Percentiles rank a stretch among this genome's conserved stretches.
Evolutionary conservation across 2,888 invertebrate genomes (phyloP).

Genomic region (Drosophila tripunctata): DNA sequence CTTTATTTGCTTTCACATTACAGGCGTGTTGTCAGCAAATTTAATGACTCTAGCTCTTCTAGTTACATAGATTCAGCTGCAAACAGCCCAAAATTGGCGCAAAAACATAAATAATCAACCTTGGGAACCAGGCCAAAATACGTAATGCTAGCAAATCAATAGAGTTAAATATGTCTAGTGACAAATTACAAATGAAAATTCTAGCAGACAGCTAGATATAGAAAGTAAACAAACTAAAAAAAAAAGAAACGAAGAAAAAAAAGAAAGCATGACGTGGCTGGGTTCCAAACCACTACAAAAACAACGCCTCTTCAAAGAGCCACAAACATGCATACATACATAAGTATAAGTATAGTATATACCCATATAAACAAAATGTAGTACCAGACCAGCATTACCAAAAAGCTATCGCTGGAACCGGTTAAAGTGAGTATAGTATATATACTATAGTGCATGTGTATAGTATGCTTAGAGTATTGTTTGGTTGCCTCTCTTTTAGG

Average conservation of each 20-base stretch:
- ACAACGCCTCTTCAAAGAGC: slow-evolving; percentile 56
- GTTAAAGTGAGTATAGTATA: slow-evolving; percentile 43
- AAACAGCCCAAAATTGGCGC: no score
- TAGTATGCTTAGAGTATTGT: slow-evolving; percentile 28
- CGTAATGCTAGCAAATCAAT: no score
- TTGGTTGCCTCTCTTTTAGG: slow-evolving; percentile 10
- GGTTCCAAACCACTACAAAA: slow-evolving; percentile 35
- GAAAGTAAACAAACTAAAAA: slow-evolving; percentile 48
- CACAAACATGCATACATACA: slow-evolving; percentile 30
- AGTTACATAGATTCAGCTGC: no score
- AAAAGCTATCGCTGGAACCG: slow-evolving; percentile 53
- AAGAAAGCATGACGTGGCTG: slow-evolving; percentile 64
- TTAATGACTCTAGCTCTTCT: no score
- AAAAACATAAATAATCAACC: no score
- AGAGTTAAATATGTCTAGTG: slow-evolving; percentile 1
- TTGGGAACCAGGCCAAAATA: no score
- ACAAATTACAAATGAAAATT: slow-evolving; percentile 21
- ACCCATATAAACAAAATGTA: slow-evolving; percentile 18
- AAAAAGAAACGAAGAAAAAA: slow-evolving; percentile 4
- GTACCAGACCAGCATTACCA: slow-evolving; percentile 7
- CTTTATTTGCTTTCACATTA: no score
- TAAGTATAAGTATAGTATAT: no score
- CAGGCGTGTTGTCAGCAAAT: no score
- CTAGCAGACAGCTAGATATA: slow-evolving; percentile 26
- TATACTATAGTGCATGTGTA: not conserved